These are phyloP conservation scores for Buceros bicornis DNA, from an alignment of 2,797 vertebrate species.

Conservation along the genomic window DNA sequence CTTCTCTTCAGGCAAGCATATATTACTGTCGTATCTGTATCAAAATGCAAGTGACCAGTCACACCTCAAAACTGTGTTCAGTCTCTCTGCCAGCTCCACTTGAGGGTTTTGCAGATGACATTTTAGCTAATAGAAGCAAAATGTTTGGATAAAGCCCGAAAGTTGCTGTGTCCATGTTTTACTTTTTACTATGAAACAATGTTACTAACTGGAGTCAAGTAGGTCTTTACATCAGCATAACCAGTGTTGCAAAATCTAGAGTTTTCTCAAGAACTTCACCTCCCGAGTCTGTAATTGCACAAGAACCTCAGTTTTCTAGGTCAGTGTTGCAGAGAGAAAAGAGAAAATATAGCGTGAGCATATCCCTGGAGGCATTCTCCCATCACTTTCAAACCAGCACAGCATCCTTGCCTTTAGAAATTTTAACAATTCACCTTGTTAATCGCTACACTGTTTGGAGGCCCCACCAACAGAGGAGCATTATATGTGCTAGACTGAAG, in stretches of 20 bases:
- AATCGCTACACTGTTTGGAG: neutral
- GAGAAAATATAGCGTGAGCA: neutral
- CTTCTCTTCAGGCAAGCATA: neutral
- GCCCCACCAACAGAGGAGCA: neutral
- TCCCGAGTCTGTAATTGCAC: neutral
- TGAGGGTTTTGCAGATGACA: neutral
- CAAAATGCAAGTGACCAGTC: neutral
- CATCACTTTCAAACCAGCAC: neutral
- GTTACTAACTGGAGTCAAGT: neutral
- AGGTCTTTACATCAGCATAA: constrained; percentile 15
- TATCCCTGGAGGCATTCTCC: neutral
- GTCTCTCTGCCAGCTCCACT: neutral
- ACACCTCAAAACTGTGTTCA: neutral
- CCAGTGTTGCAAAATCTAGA: neutral
- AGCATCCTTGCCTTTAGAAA: neutral
- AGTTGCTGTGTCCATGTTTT: neutral
- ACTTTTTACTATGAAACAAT: neutral
- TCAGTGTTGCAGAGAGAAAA: neutral
- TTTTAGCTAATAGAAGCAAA: neutral
- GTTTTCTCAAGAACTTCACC: neutral
- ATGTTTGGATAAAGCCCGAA: neutral
- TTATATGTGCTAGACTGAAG: neutral
- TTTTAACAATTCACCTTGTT: neutral
- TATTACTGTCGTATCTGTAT: neutral
- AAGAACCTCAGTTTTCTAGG: neutral